Conservation (phyloP, 1,140 invertebrate genomes). For the Cydia amplana region DNA sequence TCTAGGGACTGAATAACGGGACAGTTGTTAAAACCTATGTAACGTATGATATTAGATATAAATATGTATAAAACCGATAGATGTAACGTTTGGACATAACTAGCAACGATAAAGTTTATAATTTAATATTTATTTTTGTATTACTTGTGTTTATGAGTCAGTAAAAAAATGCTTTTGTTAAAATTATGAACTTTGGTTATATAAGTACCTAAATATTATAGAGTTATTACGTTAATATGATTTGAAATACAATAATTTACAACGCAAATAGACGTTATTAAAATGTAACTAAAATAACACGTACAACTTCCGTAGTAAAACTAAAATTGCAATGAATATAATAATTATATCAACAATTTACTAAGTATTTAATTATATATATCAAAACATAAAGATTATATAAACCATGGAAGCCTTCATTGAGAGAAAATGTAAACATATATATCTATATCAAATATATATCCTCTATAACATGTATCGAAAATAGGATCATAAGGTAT, state of each 20-base stretch:
- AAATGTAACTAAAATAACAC: background rate
- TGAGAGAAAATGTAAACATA: conserved; percentile 24
- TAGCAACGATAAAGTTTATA: too few species aligned
- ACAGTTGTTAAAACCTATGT: too few species aligned
- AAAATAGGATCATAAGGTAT: background rate
- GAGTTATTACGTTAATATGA: background rate
- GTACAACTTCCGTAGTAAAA: background rate
- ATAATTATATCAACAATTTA: background rate
- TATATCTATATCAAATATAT: conserved; percentile 17
- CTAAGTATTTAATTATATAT: background rate
- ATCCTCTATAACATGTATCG: background rate
- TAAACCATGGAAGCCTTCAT: conserved; percentile 28
- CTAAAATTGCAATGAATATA: background rate
- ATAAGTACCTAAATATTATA: too few species aligned
- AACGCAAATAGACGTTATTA: background rate
- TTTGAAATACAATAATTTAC: background rate
- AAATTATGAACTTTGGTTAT: too few species aligned
- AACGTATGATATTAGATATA: too few species aligned
- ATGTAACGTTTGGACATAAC: too few species aligned
- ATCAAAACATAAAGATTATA: conserved; percentile 23
- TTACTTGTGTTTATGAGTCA: too few species aligned
- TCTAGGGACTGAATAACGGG: too few species aligned
- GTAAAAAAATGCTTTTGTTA: too few species aligned
- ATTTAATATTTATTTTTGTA: too few species aligned
- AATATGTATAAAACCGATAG: too few species aligned